Evolutionary conservation across 2,888 invertebrate species (phyloP), one percentile per base, ranked within the genome.

Genomic region (Spicauda simplicius): DNA sequence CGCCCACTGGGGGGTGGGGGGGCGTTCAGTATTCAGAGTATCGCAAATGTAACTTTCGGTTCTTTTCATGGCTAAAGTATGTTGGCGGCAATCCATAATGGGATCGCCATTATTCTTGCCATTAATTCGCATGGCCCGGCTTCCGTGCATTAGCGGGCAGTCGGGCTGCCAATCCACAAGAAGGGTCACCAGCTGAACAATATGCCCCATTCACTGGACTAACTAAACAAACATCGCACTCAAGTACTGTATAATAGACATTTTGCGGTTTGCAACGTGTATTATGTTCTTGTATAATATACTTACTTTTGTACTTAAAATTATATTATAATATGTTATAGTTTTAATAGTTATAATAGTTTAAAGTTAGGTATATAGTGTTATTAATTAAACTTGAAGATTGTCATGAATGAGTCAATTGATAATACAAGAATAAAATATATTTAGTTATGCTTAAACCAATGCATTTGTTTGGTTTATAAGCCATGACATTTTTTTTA

Each of bases 1-100:
- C 83, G 69, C 81, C 83, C 80, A 53, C 70, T 61, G 41, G 79
- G 77, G 74, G 78, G 80, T 70, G 79, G 78, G 79, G 86, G 83
- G 87, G 85, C 84, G 90, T 86, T 91, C 93, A 90, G 92, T 93
- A 93, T 93, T 92, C 92, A 92, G 89, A 91, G 92, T 92, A 92
- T 93, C 92, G 92, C 91, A 92, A 93, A 92, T 92, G 93, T 92
- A 92, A 93, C 92, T 93, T 93, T 93, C 91, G 92, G 92, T 92
- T 93, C 93, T 92, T 93, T 93, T 93, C 92, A 93, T 93, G 88
- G 86, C 90, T 93, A 92, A 93, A 93, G 92, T 92, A 93, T 92
- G 93, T 93, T 93, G 93, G 93, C 93, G 93, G 93, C 93, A 92
- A 93, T 93, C 93, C 93, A 93, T 93, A 93, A 93, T 93, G 93